These are phyloP conservation scores for Zoanthus gigantus DNA, from an alignment of 92 coral and sea anemone species.

Conservation along the genomic window DNA sequence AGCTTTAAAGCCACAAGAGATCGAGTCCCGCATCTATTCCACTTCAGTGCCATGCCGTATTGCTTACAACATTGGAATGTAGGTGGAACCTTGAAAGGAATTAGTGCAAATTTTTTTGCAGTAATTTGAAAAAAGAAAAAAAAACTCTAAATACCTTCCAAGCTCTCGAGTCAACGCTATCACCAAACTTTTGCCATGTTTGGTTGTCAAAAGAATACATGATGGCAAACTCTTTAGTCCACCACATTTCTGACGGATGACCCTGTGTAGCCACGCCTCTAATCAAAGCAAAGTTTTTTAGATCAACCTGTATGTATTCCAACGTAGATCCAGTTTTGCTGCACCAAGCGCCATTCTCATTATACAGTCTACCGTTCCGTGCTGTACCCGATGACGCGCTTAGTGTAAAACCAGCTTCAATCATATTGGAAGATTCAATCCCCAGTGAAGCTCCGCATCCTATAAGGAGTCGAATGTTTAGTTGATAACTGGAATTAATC, in stretches of 20 bases:
- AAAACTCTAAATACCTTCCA: not conserved
- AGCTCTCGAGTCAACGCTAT: not conserved
- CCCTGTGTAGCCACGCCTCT: conserved; percentile 25
- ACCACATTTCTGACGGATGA: not conserved
- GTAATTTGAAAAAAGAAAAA: not conserved
- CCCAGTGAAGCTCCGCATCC: conserved; percentile 8
- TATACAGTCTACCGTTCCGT: conserved; percentile 1
- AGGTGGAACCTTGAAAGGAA: too few relatives aligned
- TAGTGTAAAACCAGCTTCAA: not conserved
- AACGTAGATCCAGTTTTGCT: not conserved
- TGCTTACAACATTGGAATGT: too few relatives aligned
- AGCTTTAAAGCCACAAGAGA: too few relatives aligned
- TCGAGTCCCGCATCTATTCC: too few relatives aligned
- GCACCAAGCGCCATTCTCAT: not conserved
- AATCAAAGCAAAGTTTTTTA: not conserved
- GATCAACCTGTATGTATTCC: conserved; percentile 29
- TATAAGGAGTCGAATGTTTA: not conserved
- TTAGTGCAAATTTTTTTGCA: too few relatives aligned
- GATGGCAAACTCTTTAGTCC: not conserved
- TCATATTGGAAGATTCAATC: not conserved
- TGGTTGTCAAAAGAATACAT: conserved; percentile 1
- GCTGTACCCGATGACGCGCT: not conserved
- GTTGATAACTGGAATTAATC: not conserved
- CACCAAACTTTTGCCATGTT: not conserved
- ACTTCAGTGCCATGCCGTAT: too few relatives aligned